Evolutionary conservation across 2,888 invertebrate species (phyloP).

Genomic region (Ischnura elegans): DNA sequence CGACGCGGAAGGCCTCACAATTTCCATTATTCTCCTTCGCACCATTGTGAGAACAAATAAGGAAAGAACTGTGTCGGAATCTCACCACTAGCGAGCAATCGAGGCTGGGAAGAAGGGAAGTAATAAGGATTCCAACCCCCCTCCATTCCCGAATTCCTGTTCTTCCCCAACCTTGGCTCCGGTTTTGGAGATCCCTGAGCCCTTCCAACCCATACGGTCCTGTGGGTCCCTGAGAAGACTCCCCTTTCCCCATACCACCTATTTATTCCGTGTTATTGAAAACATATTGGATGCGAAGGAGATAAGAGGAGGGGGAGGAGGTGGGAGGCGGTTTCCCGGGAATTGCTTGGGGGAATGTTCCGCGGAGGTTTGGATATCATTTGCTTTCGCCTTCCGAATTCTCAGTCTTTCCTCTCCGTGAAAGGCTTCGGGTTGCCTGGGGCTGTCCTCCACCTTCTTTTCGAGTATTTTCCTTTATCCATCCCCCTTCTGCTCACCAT

Average conservation of each 20-base stretch:
- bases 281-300: slow-evolving; percentile 14
- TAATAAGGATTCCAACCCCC: slow-evolving; percentile 30
- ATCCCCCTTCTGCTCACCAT: not conserved
- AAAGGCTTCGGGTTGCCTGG: not conserved
- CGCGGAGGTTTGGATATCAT: not conserved
- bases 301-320: not conserved
- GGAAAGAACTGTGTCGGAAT: no score
- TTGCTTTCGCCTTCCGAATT: not conserved
- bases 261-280: slow-evolving; percentile 12
- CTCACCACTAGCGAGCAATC: no score
- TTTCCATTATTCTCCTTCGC: no score
- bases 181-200: no score
- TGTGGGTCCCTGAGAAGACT: not conserved
- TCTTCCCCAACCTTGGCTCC: not conserved
- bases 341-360: not conserved
- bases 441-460: not conserved
- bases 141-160: not conserved
- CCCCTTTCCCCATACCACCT: not conserved
- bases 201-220: not conserved
- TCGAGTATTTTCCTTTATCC: not conserved
- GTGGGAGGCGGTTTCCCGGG: not conserved
- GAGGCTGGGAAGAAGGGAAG: not conserved
- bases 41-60: no score
- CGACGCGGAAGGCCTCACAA: no score
- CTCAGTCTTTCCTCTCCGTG: not conserved